These are phyloP conservation scores for Falco peregrinus DNA, from an alignment of 2,797 vertebrate genomes.

Conservation along the genomic window DNA sequence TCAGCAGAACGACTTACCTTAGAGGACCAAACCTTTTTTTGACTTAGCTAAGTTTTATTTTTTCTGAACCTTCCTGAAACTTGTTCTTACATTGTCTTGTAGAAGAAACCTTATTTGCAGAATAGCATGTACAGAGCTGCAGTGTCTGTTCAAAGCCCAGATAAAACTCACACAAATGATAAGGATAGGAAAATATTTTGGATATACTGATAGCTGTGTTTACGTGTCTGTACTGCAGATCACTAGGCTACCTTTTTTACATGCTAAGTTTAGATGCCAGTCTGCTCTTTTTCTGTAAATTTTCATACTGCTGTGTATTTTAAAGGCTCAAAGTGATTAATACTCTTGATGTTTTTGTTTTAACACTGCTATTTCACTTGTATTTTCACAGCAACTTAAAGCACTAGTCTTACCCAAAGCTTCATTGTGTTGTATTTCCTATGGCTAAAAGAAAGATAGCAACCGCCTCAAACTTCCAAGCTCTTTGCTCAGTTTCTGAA, in stretches of 20 bases:
- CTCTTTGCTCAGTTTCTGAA: neutral
- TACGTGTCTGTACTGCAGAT: neutral
- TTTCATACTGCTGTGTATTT: neutral
- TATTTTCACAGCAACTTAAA: neutral
- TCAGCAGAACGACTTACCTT: neutral
- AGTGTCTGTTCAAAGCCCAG: neutral
- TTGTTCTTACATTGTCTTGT: neutral
- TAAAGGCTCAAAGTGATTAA: neutral
- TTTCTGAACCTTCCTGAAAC: neutral
- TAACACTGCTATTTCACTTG: neutral
- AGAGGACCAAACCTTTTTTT: neutral
- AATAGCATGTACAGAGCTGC: neutral
- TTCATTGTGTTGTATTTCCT: neutral
- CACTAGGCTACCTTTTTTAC: neutral
- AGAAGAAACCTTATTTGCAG: neutral
- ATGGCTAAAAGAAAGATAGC: neutral
- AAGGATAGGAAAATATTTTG: neutral
- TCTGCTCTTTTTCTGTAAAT: neutral
- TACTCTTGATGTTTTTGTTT: neutral
- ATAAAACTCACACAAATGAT: neutral
- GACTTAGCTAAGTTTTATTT: neutral
- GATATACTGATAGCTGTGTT: neutral
- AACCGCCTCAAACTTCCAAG: neutral
- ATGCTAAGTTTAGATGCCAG: neutral
- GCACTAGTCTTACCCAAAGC: neutral